phyloP scores from a whole-genome alignment of 2,888 invertebrate genomes.

The Phalera bucephala region DNA sequence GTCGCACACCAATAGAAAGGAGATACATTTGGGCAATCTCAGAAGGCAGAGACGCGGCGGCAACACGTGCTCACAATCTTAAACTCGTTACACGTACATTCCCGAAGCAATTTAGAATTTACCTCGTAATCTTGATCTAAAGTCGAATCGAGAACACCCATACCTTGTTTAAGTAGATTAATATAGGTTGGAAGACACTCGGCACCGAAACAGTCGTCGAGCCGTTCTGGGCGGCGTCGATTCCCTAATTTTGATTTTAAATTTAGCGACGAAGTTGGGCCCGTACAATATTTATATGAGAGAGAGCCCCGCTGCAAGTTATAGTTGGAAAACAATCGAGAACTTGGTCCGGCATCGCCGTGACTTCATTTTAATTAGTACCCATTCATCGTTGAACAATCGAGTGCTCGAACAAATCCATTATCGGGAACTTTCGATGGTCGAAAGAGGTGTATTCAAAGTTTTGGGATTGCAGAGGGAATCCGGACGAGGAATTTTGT shows the following conservation, averaged over 20 bases:
- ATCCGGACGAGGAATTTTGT: conserved; percentile 51
- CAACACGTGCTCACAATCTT: conserved; percentile 72
- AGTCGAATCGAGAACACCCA: conserved; percentile 43
- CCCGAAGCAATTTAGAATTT: conserved; percentile 67
- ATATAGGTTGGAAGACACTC: conserved; percentile 36
- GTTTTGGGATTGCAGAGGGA: conserved; percentile 66
- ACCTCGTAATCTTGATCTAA: conserved; percentile 60
- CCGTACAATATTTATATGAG: conserved; percentile 76
- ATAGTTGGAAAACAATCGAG: conserved; percentile 76
- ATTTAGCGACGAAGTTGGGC: conserved; percentile 73
- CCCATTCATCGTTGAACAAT: conserved; percentile 82
- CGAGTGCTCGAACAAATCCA: conserved; percentile 78
- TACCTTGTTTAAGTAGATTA: conserved; percentile 42
- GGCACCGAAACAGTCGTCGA: conserved; percentile 42
- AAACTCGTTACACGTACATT: conserved; percentile 69
- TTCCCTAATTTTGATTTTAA: conserved; percentile 69
- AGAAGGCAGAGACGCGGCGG: conserved; percentile 44
- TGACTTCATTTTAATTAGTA: conserved; percentile 83
- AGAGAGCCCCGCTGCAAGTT: conserved; percentile 66
- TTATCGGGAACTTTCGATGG: conserved; percentile 81
- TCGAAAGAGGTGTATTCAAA: conserved; percentile 79
- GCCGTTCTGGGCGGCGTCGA: conserved; percentile 44
- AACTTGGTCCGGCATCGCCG: conserved; percentile 75
- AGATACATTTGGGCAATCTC: conserved; percentile 64
- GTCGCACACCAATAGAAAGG: conserved; percentile 40